phyloP scores from a whole-genome alignment of 2,888 invertebrate genomes.

The Colletes collaris region DNA sequence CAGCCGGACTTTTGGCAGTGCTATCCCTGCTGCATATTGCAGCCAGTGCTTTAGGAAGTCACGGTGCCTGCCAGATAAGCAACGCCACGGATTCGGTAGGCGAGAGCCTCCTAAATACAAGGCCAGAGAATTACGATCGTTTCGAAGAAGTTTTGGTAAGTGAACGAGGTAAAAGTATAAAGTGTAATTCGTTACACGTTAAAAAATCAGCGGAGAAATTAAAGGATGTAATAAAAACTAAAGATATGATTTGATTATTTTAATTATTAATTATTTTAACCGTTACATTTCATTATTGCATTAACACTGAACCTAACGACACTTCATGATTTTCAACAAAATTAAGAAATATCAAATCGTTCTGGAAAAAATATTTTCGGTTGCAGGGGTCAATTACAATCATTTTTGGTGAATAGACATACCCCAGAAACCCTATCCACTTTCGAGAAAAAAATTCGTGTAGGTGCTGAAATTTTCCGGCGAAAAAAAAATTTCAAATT shows the following conservation, averaged over 20 bases:
- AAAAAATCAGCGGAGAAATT: background rate
- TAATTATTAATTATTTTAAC: too few species aligned
- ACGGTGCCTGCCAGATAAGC: constrained; percentile 63
- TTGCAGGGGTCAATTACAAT: too few species aligned
- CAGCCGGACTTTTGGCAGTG: constrained; percentile 76
- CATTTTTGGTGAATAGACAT: too few species aligned
- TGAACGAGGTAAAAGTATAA: constrained; percentile 3
- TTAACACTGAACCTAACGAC: too few species aligned
- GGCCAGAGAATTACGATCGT: constrained; percentile 77
- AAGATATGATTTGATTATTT: background rate
- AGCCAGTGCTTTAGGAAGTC: constrained; percentile 71
- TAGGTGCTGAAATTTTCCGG: too few species aligned
- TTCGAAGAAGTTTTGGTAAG: constrained; percentile 79
- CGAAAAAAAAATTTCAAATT: too few species aligned
- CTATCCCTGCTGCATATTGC: constrained; percentile 75
- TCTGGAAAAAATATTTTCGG: too few species aligned
- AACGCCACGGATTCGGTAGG: constrained; percentile 73
- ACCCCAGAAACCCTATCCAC: too few species aligned
- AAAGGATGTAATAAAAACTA: background rate
- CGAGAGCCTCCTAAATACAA: constrained; percentile 76
- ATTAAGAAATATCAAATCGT: too few species aligned
- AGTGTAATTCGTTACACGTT: background rate
- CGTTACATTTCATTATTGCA: too few species aligned
- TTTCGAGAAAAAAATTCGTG: too few species aligned
- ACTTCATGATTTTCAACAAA: too few species aligned